phyloP scores from a whole-genome alignment of 2,113 vertebrate genomes.

The Chaenogobius annularis region DNA sequence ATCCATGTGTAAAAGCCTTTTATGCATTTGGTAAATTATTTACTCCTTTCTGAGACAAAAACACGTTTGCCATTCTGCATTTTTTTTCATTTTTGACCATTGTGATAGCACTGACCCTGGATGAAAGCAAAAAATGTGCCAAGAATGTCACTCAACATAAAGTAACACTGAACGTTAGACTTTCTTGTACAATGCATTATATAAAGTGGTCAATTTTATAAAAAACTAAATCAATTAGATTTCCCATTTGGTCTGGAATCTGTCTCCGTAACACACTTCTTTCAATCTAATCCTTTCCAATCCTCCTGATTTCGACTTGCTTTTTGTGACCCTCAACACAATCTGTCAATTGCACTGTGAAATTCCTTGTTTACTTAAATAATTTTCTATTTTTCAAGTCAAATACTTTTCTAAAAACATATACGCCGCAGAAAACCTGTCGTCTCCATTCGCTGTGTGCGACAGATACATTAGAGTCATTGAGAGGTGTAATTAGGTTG shows the following conservation, averaged over 20 bases:
- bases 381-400: slow-evolving; percentile 1
- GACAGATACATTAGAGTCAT: slow-evolving; percentile 22
- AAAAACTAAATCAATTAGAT: neutral
- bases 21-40: neutral
- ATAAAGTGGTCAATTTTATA: neutral
- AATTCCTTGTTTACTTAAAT: slow-evolving; percentile 32
- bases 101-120: too few relatives aligned
- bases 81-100: too few relatives aligned
- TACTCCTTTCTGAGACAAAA: neutral
- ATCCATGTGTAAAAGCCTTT: neutral
- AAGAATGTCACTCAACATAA: neutral
- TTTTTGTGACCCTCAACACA: neutral
- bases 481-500: slow-evolving; percentile 25
- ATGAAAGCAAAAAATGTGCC: neutral
- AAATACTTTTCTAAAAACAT: neutral
- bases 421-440: neutral
- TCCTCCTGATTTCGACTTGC: neutral
- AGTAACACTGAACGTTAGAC: neutral
- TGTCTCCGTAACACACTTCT: neutral
- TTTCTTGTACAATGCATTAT: too few relatives aligned
- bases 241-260: neutral
- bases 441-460: neutral
- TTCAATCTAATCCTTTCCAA: neutral
- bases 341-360: neutral
- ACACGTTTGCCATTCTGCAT: neutral